Evolutionary conservation across 2,113 vertebrate species (phyloP).

Genomic region (Myotis davidii): DNA sequence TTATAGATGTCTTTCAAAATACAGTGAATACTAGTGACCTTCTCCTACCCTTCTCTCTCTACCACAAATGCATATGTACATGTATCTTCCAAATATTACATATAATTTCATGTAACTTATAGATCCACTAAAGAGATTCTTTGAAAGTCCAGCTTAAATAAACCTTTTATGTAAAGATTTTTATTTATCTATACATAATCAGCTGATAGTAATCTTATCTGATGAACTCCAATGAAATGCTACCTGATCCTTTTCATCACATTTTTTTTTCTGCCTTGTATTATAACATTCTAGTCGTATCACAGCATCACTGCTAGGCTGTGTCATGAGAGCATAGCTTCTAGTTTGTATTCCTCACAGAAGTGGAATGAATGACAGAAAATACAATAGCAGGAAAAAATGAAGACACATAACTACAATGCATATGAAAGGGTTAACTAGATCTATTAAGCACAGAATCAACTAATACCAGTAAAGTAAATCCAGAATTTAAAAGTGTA

Average conservation of each 20-base stretch:
- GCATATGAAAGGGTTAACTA: background rate
- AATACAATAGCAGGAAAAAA: background rate
- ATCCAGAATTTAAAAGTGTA: background rate
- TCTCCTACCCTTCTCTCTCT: background rate
- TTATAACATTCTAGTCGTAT: background rate
- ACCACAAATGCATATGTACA: background rate
- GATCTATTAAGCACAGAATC: background rate
- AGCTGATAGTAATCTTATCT: background rate
- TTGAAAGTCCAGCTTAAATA: constrained; percentile 22
- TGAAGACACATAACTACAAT: background rate
- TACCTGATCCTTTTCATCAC: background rate
- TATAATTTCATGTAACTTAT: constrained; percentile 2
- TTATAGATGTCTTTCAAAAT: background rate
- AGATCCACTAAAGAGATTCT: background rate
- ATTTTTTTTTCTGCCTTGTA: background rate
- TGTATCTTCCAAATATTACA: background rate
- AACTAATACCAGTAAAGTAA: background rate
- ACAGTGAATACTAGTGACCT: background rate
- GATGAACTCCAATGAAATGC: background rate
- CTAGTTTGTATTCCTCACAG: background rate
- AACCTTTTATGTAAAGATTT: background rate
- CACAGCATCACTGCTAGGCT: background rate
- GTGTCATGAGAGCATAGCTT: background rate
- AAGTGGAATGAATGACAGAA: background rate
- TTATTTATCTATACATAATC: background rate